These are phyloP conservation scores for Carassius carassius DNA, from an alignment of 2,113 vertebrate species.

Conservation along the genomic window DNA sequence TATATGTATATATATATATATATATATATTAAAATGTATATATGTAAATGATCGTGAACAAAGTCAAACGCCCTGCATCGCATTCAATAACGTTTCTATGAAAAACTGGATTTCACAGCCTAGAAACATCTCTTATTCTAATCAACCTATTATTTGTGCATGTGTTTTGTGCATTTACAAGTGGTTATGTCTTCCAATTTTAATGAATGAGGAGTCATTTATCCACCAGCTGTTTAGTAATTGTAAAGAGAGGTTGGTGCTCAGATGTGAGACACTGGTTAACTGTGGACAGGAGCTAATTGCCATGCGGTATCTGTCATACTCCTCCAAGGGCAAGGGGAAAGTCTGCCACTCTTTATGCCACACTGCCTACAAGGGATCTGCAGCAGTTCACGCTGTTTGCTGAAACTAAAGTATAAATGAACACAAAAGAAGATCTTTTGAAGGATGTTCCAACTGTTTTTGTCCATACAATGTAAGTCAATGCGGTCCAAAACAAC, in stretches of 20 bases:
- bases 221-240: slow-evolving; percentile 20
- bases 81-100: no score
- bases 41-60: background rate
- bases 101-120: background rate
- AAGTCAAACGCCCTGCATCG: no score
- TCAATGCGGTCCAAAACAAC: background rate
- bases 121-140: background rate
- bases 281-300: slow-evolving; percentile 44
- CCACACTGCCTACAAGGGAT: slow-evolving; percentile 1
- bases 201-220: slow-evolving; percentile 6
- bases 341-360: background rate
- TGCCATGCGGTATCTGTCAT: slow-evolving; percentile 31
- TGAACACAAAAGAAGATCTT: background rate
- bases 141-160: background rate
- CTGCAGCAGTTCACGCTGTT: background rate
- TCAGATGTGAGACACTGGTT: slow-evolving; percentile 43
- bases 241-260: slow-evolving; percentile 25
- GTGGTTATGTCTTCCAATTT: background rate
- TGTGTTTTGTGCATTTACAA: no score
- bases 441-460: background rate
- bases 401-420: background rate
- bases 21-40: no score
- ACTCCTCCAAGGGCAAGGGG: slow-evolving; percentile 20
- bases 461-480: background rate
- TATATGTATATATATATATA: no score